Conservation (phyloP, 2,113 vertebrate genomes). For the Gallinago media region DNA sequence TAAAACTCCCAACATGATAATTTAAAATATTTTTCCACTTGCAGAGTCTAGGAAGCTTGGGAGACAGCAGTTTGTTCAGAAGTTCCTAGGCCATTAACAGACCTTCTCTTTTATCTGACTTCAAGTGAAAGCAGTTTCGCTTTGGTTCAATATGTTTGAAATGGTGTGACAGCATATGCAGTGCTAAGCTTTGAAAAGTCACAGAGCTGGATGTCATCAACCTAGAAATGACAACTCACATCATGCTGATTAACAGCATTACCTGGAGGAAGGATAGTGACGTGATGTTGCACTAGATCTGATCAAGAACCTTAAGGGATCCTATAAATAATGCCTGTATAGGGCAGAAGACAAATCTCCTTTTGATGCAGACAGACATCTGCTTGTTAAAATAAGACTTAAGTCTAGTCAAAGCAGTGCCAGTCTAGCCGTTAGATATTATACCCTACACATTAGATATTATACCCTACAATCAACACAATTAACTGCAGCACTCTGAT, state of each 20-base stretch:
- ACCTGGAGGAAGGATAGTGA: background rate
- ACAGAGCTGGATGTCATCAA: background rate
- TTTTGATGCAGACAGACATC: background rate
- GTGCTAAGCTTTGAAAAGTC: background rate
- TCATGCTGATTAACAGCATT: background rate
- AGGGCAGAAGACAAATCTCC: background rate
- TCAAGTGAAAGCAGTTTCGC: constrained; percentile 17
- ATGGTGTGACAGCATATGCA: background rate
- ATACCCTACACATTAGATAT: background rate
- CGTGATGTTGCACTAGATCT: background rate
- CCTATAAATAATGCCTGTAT: background rate
- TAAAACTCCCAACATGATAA: background rate
- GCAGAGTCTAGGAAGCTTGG: background rate
- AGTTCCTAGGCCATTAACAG: background rate
- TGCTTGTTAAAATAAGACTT: background rate
- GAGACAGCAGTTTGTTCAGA: background rate
- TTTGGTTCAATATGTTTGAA: background rate
- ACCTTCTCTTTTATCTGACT: background rate
- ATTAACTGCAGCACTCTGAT: background rate
- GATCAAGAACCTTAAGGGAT: background rate
- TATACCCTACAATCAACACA: background rate
- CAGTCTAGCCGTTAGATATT: background rate
- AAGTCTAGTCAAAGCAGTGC: background rate
- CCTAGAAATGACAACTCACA: constrained; percentile 33
- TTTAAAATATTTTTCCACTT: background rate